Evolutionary conservation across 2,888 invertebrate species (phyloP).

Genomic region (Drosophila quinaria): DNA sequence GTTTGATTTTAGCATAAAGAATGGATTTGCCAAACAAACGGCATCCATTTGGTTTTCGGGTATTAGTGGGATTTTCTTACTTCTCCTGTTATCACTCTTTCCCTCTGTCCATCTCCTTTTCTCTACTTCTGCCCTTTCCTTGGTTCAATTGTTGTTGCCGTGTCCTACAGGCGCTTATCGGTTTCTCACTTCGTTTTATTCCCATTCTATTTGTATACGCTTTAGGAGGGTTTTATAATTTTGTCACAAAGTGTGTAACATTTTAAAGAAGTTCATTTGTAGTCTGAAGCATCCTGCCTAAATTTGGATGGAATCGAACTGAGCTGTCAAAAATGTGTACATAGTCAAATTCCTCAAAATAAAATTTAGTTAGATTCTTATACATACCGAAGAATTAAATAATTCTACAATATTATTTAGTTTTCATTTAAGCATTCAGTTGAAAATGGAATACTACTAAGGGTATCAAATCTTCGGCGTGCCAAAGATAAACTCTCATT

Average conservation of each 20-base stretch:
- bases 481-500: background rate
- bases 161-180: slow-evolving; percentile 71
- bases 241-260: background rate
- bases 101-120: background rate
- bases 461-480: background rate
- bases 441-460: background rate
- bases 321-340: too few relatives aligned
- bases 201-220: slow-evolving; percentile 8
- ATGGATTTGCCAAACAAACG: slow-evolving; percentile 75
- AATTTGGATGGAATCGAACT: too few relatives aligned
- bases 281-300: too few relatives aligned
- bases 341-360: too few relatives aligned
- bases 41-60: slow-evolving; percentile 70
- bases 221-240: background rate
- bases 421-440: too few relatives aligned
- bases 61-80: slow-evolving; percentile 71
- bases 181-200: slow-evolving; percentile 50
- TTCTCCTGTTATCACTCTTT: slow-evolving; percentile 21
- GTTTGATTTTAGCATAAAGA: slow-evolving; percentile 77
- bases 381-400: too few relatives aligned
- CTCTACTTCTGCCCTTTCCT: background rate
- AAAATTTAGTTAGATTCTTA: too few relatives aligned
- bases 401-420: too few relatives aligned
- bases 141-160: slow-evolving; percentile 30
- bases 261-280: too few relatives aligned